phyloP scores from a whole-genome alignment of 1,140 invertebrate genomes.

The Scaptomyza hsui region DNA sequence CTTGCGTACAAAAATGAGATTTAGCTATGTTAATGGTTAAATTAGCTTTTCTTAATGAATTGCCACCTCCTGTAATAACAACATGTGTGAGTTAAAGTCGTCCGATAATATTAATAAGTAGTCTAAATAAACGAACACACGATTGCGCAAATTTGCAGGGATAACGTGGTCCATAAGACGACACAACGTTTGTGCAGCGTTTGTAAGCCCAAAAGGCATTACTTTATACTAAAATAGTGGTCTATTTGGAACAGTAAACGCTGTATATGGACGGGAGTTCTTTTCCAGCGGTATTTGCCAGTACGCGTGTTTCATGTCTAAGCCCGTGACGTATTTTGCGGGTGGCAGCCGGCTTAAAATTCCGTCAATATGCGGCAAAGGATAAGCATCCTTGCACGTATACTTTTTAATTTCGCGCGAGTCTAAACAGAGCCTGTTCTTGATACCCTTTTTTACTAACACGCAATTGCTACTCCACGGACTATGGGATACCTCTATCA shows the following conservation, averaged over 20 bases:
- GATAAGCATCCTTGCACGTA: constrained; percentile 44
- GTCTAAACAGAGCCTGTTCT: constrained; percentile 6
- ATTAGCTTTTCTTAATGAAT: no score
- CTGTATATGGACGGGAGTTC: neutral
- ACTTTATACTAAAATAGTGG: neutral
- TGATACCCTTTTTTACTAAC: constrained; percentile 31
- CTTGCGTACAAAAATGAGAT: no score
- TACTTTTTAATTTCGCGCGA: neutral
- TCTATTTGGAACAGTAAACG: neutral
- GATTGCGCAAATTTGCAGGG: constrained; percentile 45
- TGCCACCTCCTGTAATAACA: no score
- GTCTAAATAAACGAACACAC: constrained; percentile 83
- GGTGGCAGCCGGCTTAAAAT: no score
- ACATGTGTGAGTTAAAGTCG: constrained; percentile 81
- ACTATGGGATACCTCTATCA: constrained; percentile 5
- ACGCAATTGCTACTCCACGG: constrained; percentile 32
- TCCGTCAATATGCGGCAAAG: constrained; percentile 9
- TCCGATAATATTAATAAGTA: constrained; percentile 84
- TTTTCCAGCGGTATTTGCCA: constrained; percentile 1
- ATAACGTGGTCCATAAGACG: constrained; percentile 77
- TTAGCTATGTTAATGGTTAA: no score
- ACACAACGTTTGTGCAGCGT: constrained; percentile 57
- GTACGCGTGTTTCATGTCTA: neutral
- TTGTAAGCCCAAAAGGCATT: neutral
- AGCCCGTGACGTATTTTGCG: constrained; percentile 42